phyloP scores from a whole-genome alignment of 2,888 invertebrate genomes.

The Lumbricus terrestris region DNA sequence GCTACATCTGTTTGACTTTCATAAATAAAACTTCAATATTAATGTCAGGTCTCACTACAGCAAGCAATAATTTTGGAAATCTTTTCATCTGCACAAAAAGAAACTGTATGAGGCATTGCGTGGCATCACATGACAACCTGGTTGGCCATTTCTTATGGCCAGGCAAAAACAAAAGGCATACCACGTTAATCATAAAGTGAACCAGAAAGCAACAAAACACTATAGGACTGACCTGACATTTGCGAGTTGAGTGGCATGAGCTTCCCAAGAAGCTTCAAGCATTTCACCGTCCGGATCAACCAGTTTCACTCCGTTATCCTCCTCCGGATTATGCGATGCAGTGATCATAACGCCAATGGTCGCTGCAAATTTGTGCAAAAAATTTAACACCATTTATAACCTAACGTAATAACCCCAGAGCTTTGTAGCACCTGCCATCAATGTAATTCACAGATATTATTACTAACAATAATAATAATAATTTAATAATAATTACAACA shows the following conservation, averaged over 20 bases:
- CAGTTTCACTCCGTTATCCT: conserved; percentile 93
- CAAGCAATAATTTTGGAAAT: neutral
- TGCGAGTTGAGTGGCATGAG: conserved; percentile 78
- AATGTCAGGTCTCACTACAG: neutral
- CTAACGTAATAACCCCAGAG: neutral
- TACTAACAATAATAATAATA: no score
- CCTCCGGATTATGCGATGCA: conserved; percentile 94
- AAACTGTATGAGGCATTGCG: neutral
- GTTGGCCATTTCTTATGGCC: no score
- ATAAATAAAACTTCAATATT: no score
- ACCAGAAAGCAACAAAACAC: neutral
- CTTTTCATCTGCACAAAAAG: neutral
- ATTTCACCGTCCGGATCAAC: conserved; percentile 95
- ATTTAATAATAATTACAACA: no score
- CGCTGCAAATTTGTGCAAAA: conserved; percentile 27
- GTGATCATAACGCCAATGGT: conserved; percentile 91
- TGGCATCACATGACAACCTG: no score
- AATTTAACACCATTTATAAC: neutral
- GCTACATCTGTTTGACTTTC: no score
- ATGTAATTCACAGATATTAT: neutral
- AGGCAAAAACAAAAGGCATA: neutral
- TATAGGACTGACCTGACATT: conserved; percentile 70
- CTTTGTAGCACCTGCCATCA: neutral
- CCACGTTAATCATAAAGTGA: neutral
- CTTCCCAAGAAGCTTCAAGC: conserved; percentile 90